These are phyloP conservation scores for Rhamphomyia laevipes DNA, from an alignment of 2,888 invertebrate species.

Conservation along the genomic window DNA sequence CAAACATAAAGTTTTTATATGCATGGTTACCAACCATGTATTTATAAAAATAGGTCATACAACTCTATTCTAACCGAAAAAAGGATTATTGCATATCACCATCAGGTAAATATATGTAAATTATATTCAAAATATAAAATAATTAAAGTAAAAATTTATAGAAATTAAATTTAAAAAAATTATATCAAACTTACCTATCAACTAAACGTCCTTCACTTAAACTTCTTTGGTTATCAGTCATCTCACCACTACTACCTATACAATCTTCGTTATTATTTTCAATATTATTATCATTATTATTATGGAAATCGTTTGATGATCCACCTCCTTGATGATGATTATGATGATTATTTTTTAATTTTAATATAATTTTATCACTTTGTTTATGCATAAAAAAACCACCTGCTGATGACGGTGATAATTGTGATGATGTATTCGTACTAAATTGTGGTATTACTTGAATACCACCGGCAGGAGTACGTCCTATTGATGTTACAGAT, in stretches of 20 bases:
- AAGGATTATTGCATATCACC: no score
- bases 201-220: conserved; percentile 35
- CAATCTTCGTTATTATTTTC: conserved; percentile 5
- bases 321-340: background rate
- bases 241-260: conserved; percentile 27
- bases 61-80: no score
- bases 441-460: conserved; percentile 7
- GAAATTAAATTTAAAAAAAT: no score
- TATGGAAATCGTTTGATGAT: background rate
- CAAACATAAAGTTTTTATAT: no score
- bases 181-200: conserved; percentile 27
- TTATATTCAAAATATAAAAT: no score
- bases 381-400: background rate
- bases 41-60: no score
- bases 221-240: conserved; percentile 36
- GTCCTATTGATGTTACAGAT: background rate
- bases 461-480: conserved; percentile 9
- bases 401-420: background rate
- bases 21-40: no score
- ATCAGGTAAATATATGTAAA: no score
- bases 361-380: background rate
- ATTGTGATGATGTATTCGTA: background rate
- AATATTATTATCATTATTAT: background rate
- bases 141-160: no score
- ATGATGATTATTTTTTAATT: background rate